Evolutionary conservation across 2,797 vertebrate genomes (phyloP), one percentile per base, ranked within the genome.

Genomic region (Apogon talboti): DNA sequence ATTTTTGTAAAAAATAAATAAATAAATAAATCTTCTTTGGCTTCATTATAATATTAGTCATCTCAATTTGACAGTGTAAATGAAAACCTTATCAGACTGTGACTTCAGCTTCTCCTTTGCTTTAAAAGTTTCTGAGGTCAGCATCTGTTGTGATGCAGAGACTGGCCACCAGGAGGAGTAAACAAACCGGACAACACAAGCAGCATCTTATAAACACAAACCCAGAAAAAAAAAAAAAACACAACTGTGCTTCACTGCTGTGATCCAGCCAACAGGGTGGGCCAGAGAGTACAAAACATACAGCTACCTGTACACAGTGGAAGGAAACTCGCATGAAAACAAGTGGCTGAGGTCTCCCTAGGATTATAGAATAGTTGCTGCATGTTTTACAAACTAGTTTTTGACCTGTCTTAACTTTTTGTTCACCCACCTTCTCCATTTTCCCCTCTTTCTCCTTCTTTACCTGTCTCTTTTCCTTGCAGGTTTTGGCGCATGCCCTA

Each of bases 91-190:
- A 28, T 28, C 24, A 28, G 24, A 28, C 24, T 28, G 24, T 28
- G 24, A 28, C 24, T 28, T 28, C 4, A 28, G 24, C 24, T 28
- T 28, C 4, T 46, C 10, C 8, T 3, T 13, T 2, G 1, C 41
- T 37, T 18, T 24, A 6, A 0, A 11, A 0, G 16, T 38, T 47
- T 46, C 40, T 10, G 9, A 24, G 83, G 79, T 85, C 80, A 83
- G 64, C 62, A 2, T 58, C 75, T 87, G 87, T 61, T 93, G 93
- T 92, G 89, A 89, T 94, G 80, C 93, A 92, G 45, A 72, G 61
- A 91, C 61, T 73, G 90, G 82, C 94, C 94, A 93, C 92, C 90
- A 94, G 94, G 94, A 93, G 94, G 94, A 83, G 93, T 94, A 94
- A 94, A 94, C 92, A 94, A 94, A 90, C 92, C 87, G 89, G 92